These are phyloP conservation scores for Nesogale talazaci DNA, from an alignment of 2,113 vertebrate genomes.

Conservation along the genomic window DNA sequence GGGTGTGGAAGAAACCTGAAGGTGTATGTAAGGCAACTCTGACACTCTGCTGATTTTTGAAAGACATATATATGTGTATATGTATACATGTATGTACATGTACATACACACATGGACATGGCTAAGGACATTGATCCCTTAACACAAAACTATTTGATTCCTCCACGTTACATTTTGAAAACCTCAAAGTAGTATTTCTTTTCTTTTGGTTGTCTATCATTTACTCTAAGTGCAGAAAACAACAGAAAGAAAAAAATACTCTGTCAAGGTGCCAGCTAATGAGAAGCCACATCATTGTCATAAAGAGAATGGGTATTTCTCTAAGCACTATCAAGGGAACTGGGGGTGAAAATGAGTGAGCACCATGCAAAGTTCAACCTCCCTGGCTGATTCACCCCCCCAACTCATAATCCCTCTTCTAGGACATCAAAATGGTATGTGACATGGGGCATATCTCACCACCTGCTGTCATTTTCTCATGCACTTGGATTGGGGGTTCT, in stretches of 20 bases:
- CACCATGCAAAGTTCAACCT: not conserved
- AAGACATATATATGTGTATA: too few relatives aligned
- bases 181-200: not conserved
- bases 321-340: not conserved
- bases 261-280: not conserved
- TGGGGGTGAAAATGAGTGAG: not conserved
- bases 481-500: not conserved
- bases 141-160: not conserved
- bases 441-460: not conserved
- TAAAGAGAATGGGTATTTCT: not conserved
- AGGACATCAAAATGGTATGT: not conserved
- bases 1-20: not conserved
- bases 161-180: slow-evolving; percentile 32
- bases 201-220: not conserved
- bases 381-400: not conserved
- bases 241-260: not conserved
- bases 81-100: too few relatives aligned
- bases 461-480: not conserved
- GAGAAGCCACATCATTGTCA: not conserved
- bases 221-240: not conserved
- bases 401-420: not conserved
- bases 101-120: too few relatives aligned
- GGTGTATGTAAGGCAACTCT: not conserved
- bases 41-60: not conserved
- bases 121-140: not conserved